A percentile compares a stretch with the other conserved stretches of the same genome.
These are phyloP conservation scores for Fragum sueziense DNA, from an alignment of 2,888 invertebrate genomes.

Conservation along the genomic window DNA sequence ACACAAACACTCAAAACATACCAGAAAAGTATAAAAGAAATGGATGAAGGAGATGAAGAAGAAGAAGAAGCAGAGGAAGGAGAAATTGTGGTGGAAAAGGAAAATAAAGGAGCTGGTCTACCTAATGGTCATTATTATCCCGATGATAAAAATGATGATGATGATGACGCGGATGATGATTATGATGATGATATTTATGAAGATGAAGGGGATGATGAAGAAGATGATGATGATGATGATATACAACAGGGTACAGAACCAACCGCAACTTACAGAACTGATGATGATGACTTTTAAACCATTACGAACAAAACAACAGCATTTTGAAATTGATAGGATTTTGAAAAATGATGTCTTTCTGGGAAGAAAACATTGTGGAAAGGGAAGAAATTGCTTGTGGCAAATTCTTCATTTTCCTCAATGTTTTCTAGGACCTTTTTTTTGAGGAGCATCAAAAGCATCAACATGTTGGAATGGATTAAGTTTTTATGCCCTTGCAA, in stretches of 20 bases:
- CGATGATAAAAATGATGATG: conserved; percentile 11
- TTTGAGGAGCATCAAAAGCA: no score
- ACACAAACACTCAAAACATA: conserved; percentile 70
- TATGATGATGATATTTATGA: conserved; percentile 48
- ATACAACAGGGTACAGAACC: conserved; percentile 45
- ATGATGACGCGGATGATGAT: conserved; percentile 35
- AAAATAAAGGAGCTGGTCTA: neutral
- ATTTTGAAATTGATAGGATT: no score
- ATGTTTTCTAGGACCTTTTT: no score
- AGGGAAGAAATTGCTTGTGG: no score
- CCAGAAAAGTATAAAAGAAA: conserved; percentile 64
- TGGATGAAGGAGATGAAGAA: conserved; percentile 56
- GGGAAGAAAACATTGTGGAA: no score
- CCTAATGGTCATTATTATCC: neutral
- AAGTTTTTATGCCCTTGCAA: no score
- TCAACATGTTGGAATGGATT: no score
- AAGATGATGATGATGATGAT: conserved; percentile 54
- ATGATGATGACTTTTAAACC: conserved; percentile 55
- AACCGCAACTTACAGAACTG: conserved; percentile 56
- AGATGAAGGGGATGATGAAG: conserved; percentile 51
- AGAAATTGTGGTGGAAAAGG: conserved; percentile 18
- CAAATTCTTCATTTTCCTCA: no score
- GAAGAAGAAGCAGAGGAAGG: conserved; percentile 46
- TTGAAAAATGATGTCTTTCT: no score
- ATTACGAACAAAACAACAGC: neutral